Evolutionary conservation across 1,140 invertebrate genomes (phyloP).

Genomic region (Sycophila sp.): DNA sequence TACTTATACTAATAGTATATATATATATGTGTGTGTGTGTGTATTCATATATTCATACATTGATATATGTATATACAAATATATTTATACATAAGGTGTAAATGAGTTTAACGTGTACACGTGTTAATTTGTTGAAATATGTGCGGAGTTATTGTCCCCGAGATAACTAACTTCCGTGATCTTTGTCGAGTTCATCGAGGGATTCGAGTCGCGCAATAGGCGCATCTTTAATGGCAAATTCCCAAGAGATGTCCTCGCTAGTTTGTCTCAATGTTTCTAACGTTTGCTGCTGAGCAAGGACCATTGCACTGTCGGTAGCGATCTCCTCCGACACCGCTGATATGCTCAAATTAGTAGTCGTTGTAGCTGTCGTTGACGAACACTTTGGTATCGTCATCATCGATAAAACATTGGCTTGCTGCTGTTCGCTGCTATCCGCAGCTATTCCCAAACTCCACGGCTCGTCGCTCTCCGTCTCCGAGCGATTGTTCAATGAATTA

Average conservation of each 20-base stretch:
- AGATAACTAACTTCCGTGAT: background rate
- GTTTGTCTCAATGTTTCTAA: constrained; percentile 2
- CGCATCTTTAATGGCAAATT: constrained; percentile 67
- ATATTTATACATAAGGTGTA: background rate
- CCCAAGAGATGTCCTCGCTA: constrained; percentile 68
- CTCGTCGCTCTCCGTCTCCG: constrained; percentile 58
- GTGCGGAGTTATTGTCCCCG: background rate
- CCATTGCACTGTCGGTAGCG: background rate
- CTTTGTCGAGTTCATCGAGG: constrained; percentile 72
- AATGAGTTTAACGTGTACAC: too few species aligned
- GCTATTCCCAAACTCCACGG: constrained; percentile 60
- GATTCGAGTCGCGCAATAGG: constrained; percentile 75
- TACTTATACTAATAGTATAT: too few species aligned
- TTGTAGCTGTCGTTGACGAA: constrained; percentile 1
- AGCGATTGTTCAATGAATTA: constrained; percentile 63
- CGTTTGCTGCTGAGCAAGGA: background rate
- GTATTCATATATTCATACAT: background rate
- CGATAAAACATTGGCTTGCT: background rate
- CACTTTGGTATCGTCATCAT: background rate
- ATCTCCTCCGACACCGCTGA: background rate
- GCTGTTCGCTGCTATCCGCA: constrained; percentile 40
- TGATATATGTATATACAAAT: background rate
- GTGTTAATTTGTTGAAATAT: background rate
- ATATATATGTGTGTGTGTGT: background rate
- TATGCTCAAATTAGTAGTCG: background rate